These are phyloP conservation scores for Endomychus coccineus DNA, from an alignment of 2,888 invertebrate species.

Conservation along the genomic window DNA sequence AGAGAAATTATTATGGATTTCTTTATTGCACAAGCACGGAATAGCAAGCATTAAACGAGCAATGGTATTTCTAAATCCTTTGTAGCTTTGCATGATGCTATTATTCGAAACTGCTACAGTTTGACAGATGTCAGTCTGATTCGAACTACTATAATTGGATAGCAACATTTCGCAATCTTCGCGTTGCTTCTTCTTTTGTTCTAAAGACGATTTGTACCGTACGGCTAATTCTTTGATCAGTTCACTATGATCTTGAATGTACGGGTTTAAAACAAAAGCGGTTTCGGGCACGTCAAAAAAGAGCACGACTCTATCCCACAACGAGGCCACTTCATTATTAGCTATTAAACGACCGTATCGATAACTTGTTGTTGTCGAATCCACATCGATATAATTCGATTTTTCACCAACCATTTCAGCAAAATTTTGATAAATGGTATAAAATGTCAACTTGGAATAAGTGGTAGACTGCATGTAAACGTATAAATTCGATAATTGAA, in stretches of 20 bases:
- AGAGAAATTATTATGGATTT: conserved; percentile 1
- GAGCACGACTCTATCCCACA: conserved; percentile 28
- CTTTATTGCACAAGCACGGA: conserved; percentile 10
- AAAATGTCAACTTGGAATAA: conserved; percentile 20
- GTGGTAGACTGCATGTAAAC: conserved; percentile 34
- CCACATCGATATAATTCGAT: conserved; percentile 9
- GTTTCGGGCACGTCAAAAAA: conserved; percentile 50
- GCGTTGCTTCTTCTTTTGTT: background rate
- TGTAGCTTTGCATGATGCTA: too few species aligned
- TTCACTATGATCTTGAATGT: conserved; percentile 45
- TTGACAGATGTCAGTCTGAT: too few species aligned
- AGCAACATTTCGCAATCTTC: background rate
- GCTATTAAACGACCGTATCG: conserved; percentile 25
- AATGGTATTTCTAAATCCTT: background rate
- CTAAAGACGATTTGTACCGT: conserved; percentile 32
- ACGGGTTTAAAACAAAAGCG: conserved; percentile 49
- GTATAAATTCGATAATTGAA: conserved; percentile 44
- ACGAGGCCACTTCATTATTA: conserved; percentile 9
- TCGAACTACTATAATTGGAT: too few species aligned
- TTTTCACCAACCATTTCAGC: conserved; percentile 7
- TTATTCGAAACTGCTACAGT: too few species aligned
- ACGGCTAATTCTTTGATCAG: conserved; percentile 38
- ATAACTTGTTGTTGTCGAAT: conserved; percentile 6
- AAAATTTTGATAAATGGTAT: conserved; percentile 24
- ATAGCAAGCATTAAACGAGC: conserved; percentile 2